phyloP scores from a whole-genome alignment of 2,888 invertebrate species.

The Galeruca laticollis region DNA sequence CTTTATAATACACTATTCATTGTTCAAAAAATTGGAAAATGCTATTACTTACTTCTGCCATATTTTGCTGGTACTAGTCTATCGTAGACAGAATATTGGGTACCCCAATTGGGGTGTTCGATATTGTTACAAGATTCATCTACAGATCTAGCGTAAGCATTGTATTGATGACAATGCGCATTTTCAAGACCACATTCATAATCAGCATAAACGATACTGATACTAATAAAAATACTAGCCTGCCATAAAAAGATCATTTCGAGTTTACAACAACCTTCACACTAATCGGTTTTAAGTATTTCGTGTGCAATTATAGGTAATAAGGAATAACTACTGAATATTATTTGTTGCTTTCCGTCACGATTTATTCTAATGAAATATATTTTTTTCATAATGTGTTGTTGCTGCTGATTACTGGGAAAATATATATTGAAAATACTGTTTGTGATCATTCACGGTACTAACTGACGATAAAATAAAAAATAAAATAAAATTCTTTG shows the following conservation, averaged over 20 bases:
- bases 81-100: conserved; percentile 40
- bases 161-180: conserved; percentile 5
- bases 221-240: not conserved
- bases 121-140: conserved; percentile 97
- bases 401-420: too few relatives aligned
- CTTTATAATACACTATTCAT: too few relatives aligned
- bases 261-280: not conserved
- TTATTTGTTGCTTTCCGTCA: too few relatives aligned
- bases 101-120: conserved; percentile 65
- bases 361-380: not conserved
- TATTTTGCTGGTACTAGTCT: conserved; percentile 47
- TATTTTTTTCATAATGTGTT: not conserved
- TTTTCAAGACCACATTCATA: conserved; percentile 11
- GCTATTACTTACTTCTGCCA: conserved; percentile 39
- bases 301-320: not conserved
- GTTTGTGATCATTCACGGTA: too few relatives aligned
- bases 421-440: too few relatives aligned
- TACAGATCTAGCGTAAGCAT: conserved; percentile 76
- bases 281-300: not conserved
- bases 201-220: not conserved
- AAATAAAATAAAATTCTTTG: too few relatives aligned
- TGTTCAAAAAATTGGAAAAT: too few relatives aligned
- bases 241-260: not conserved
- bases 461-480: too few relatives aligned
- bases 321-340: not conserved